Base-by-base conservation (phyloP, 35 echinoderm and acorn worm species). In the Strongylocentrotus purpuratus region DNA sequence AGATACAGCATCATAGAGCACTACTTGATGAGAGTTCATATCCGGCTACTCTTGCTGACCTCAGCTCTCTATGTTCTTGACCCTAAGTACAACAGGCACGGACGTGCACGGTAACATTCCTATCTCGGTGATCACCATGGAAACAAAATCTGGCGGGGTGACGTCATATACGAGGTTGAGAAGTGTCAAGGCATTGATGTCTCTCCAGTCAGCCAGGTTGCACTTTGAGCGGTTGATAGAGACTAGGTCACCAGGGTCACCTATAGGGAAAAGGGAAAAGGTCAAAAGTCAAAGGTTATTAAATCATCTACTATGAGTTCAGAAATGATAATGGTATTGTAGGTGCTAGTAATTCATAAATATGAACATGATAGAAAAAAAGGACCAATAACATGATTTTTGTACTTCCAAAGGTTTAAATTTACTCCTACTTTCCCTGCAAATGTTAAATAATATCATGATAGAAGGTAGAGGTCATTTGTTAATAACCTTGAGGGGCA, bases 151-250 rank as follows among this genome's bases (percentile, higher is more conserved):
- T 14, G 98, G 98, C 13, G 98, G 98, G 45, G 96, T 97, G 45
- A 99, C 98, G 87, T 99, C 98, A 94, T 99, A 99, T 60, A 99
- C 96, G 5, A 99, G 97, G 88, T 99, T 99, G 52, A 99, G 97
- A 7, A 99, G 60, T 1, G 96, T 99, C 33, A 99, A 94, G 15
- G 96, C 94, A 46, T 97, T 86, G 58, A 97, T 95, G 45, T 97
- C 52, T 31, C 97, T 94, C 98, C 97, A 98, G 78, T 97, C 94
- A 12, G 71, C 94, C 4, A 99, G 96, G 55, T 99, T 96, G 86
- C 92, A 87, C 45, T 65, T 93, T 11, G 94, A 87, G 85, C 91
- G 97, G 35, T 96, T 92, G 86, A 95, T 71, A 33, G 91, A 52
- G 5, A 97, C 95, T 3, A 99, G 87, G 92, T 99, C 98, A 41